Evolutionary conservation across 2,888 invertebrate genomes (phyloP), one percentile per base, ranked within the genome.

Genomic region (Stomorhina lunata): DNA sequence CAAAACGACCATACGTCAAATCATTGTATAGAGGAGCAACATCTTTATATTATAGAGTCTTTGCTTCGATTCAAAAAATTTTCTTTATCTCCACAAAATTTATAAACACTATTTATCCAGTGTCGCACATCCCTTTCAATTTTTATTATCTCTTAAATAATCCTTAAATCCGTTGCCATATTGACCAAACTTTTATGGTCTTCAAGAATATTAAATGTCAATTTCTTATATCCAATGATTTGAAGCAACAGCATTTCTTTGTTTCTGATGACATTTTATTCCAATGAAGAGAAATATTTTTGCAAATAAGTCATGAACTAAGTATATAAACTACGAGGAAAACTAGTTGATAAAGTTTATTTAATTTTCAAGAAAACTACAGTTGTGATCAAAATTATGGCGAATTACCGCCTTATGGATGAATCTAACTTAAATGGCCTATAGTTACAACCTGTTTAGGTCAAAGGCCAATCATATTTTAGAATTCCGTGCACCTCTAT

Each of bases 131-230:
- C 29, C 27, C 4, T 34, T 43, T 43, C 20, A 43, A 22, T 17
- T 9, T 12, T 59, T 53, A 45, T 55, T 22, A 63, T 55, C 65
- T 17, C 22, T 55, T 37, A 6, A 32, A 32, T 40, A 43, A 40
- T 29, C 43, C 37, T 43, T 4, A 65, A 61, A 40, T 59, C 48
- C 57, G 17, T 50, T 68, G 43, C 43, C 73, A 75, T 32, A 65
- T 12, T 53, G 17, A 43, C 12, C 12, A 22, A n/a, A 34, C 7
- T 45, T 65, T 40, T 34, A 32, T 53, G 63, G 15, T 59, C 15
- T 32, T 34, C 6, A 32, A 12, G 12, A 7, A 68, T 66, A 66
- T 66, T 29, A 45, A 77, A 77, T 61, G 50, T 77, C 68, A 77
- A 68, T 66, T 69, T 65, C 45, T 15, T 53, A 25, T 22, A 20